Conservation (phyloP, 1,140 invertebrate species). For the Mizuhopecten yessoensis region DNA sequence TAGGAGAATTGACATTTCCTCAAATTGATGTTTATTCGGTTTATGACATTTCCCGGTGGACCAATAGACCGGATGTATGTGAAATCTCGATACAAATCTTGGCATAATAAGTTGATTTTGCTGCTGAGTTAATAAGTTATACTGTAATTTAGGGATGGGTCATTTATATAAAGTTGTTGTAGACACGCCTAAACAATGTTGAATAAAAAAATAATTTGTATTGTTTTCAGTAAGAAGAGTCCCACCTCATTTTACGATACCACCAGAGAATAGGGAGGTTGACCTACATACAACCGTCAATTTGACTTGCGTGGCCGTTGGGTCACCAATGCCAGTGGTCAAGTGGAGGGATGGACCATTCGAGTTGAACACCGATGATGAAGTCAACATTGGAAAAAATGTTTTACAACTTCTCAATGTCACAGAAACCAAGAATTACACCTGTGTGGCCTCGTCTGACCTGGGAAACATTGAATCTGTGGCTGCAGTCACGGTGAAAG, state of each 20-base stretch:
- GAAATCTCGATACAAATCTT: constrained; percentile 26
- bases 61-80: neutral
- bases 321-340: constrained; percentile 98
- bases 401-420: constrained; percentile 93
- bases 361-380: constrained; percentile 89
- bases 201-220: neutral
- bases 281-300: constrained; percentile 95
- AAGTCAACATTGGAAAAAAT: constrained; percentile 87
- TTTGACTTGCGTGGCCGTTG: constrained; percentile 97
- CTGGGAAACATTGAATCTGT: constrained; percentile 94
- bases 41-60: neutral
- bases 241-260: constrained; percentile 96
- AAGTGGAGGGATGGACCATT: constrained; percentile 95
- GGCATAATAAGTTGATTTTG: no score
- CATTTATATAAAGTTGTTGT: no score
- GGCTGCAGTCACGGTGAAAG: constrained; percentile 96
- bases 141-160: neutral
- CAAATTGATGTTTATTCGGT: neutral
- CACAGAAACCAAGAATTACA: constrained; percentile 96
- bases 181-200: neutral
- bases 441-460: constrained; percentile 96
- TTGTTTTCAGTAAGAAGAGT: constrained; percentile 92
- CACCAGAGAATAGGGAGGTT: constrained; percentile 93
- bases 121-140: no score
- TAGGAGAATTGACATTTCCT: neutral